Evolutionary conservation across 2,888 invertebrate genomes (phyloP), one percentile per base, ranked within the genome.

Genomic region (Tiliacea aurago): DNA sequence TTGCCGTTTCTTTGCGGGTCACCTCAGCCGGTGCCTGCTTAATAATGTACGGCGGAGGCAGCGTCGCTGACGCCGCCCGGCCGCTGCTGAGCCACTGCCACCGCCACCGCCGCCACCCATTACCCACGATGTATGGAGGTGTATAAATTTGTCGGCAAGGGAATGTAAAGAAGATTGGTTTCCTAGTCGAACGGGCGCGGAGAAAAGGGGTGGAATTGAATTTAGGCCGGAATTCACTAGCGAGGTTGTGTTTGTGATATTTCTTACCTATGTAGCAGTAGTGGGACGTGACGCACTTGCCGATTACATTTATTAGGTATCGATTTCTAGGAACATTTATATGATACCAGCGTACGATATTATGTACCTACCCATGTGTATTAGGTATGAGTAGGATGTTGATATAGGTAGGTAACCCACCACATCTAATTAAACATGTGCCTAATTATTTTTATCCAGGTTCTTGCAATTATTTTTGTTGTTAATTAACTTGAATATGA

Each of bases 111-210:
- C 74, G 79, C 86, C 82, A 73, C 77, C 79, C 74, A 83, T 93
- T 93, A 93, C 91, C 91, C 91, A 90, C 92, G 93, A 94, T 93
- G 93, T 94, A 94, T 93, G 93, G 94, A 93, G 92, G 92, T 93
- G 94, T 94, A 95, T 95, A 96, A 95, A 95, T 95, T 95, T 94
- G 94, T 95, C 95, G 94, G 92, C 95, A 91, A 94, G 94, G 94
- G 94, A 95, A 95, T 95, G 95, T 95, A 95, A 95, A 95, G 95
- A 94, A 95, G 95, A 95, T 95, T 95, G 95, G 94, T 95, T 95
- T 94, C 94, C 91, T 93, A 92, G 92, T 91, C 91, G 93, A 92
- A 91, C 91, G 93, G 92, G 91, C 85, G 90, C 91, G 90, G 92
- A 91, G 93, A 90, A 93, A 94, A 93, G 93, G 94, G 94, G 94